Evolutionary conservation across 2,888 invertebrate species (phyloP).

Genomic region (Hipparchia semele): DNA sequence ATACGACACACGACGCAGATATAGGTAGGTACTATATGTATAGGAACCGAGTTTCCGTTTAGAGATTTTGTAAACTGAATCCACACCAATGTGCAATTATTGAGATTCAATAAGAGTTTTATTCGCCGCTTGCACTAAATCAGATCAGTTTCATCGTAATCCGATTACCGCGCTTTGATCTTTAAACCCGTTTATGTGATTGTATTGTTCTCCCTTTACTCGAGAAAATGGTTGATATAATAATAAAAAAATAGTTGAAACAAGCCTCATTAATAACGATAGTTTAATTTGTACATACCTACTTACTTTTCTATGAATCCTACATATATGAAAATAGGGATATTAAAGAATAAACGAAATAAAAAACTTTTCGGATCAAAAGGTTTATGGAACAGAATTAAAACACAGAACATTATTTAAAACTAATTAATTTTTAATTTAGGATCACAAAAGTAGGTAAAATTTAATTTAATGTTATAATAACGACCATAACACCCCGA

Average conservation of each 20-base stretch:
- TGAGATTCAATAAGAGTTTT: slow-evolving; percentile 4
- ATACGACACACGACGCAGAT: too few relatives aligned
- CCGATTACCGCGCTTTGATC: slow-evolving; percentile 4
- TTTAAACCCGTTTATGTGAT: not conserved
- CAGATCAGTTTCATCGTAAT: slow-evolving; percentile 8
- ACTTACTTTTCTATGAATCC: not conserved
- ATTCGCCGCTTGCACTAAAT: slow-evolving; percentile 3
- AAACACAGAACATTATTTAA: slow-evolving; percentile 55
- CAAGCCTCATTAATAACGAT: too few relatives aligned
- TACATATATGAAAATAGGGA: not conserved
- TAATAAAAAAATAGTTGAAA: too few relatives aligned
- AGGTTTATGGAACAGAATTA: slow-evolving; percentile 43
- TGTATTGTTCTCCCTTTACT: slow-evolving; percentile 8
- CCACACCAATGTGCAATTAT: too few relatives aligned
- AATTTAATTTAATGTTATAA: slow-evolving; percentile 43
- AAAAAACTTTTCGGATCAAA: slow-evolving; percentile 32
- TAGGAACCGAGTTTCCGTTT: too few relatives aligned
- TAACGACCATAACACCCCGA: slow-evolving; percentile 40
- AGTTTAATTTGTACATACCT: not conserved
- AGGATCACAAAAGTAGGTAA: slow-evolving; percentile 65
- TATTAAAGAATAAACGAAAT: slow-evolving; percentile 19
- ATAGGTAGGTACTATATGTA: too few relatives aligned
- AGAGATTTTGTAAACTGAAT: too few relatives aligned
- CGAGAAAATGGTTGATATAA: not conserved
- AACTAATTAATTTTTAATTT: slow-evolving; percentile 77